Evolutionary conservation across 1,140 invertebrate genomes (phyloP), one percentile per base, ranked within the genome.

Genomic region (Eulimnadia texana): DNA sequence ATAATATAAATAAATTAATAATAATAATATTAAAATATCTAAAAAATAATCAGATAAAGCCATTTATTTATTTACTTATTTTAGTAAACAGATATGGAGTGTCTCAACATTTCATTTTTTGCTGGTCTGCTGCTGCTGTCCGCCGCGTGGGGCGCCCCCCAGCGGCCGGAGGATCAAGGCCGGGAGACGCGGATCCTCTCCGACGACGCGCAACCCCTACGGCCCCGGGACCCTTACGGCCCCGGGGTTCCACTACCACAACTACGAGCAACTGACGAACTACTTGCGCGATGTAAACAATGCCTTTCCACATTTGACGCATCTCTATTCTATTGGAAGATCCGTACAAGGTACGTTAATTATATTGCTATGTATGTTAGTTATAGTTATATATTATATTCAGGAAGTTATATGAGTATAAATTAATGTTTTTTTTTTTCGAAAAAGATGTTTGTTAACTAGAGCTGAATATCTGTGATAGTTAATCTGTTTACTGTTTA

Each of bases 281-380:
- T 72, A 77, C 53, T 59, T 81, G 42, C 66, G 69, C 1, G 64
- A 70, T 16, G 67, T 75, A n/a, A 66, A 65, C 27, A 62, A 70
- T 20, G 67, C 67, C 11, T 78, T 73, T 68, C 74, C 77, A 9
- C 61, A 74, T 68, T 69, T 75, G 50, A 71, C 67, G 54, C 72
- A 67, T 2, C 65, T 77, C 2, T 77, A 77, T 64, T 72, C 72
- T 9, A 72, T 77, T 56, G 79, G 79, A 3, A 75, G 74, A 67
- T 75, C 75, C 50, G 72, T 74, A 1, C 70, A 77, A 67, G 73
- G 74, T 73, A 64, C 66, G 68, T 66, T 16, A 24, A 56, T 29
- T 27, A 28, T 19, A 0, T 28, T 49, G 23, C 6, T 23, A n/a
- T 23, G 16, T 3, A 16, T 59, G n/a, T n/a, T n/a, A n/a, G n/a